Evolutionary conservation across 2,797 vertebrate genomes (phyloP).

Genomic region (Eupleurogrammus muticus): DNA sequence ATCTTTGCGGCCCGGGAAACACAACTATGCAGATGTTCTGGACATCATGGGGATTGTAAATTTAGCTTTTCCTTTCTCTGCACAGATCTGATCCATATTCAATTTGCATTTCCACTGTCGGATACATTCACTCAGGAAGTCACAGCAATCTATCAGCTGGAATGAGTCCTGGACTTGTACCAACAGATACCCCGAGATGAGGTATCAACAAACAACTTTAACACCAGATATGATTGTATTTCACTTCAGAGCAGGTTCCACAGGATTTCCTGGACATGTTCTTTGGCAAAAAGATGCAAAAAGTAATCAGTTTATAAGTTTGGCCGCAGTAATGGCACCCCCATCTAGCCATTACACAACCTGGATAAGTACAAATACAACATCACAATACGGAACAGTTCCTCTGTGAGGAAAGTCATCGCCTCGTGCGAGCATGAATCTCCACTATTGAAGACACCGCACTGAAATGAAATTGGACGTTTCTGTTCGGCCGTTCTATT

Average conservation of each 20-base stretch:
- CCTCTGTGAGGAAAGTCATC: not conserved
- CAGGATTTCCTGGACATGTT: not conserved
- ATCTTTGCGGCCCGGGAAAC: not conserved
- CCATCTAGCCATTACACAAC: too few relatives aligned
- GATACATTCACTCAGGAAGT: too few relatives aligned
- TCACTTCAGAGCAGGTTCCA: not conserved
- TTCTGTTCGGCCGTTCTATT: slow-evolving; percentile 19
- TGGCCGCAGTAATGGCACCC: too few relatives aligned
- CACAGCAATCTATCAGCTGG: too few relatives aligned
- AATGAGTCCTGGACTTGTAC: too few relatives aligned
- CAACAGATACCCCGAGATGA: too few relatives aligned
- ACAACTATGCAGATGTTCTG: not conserved
- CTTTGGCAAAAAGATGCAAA: not conserved
- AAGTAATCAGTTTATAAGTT: not conserved
- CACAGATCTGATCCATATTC: too few relatives aligned
- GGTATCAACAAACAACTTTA: not conserved
- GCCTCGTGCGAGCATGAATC: not conserved
- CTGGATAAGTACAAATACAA: too few relatives aligned
- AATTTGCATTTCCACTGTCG: too few relatives aligned
- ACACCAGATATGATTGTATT: not conserved
- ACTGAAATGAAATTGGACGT: not conserved
- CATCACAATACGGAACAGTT: too few relatives aligned
- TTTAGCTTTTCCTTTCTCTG: too few relatives aligned
- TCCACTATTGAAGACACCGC: not conserved
- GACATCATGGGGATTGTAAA: not conserved